Evolutionary conservation across 2,113 vertebrate genomes (phyloP), one percentile per base, ranked within the genome.

Genomic region (Neomonachus schauinslandi): DNA sequence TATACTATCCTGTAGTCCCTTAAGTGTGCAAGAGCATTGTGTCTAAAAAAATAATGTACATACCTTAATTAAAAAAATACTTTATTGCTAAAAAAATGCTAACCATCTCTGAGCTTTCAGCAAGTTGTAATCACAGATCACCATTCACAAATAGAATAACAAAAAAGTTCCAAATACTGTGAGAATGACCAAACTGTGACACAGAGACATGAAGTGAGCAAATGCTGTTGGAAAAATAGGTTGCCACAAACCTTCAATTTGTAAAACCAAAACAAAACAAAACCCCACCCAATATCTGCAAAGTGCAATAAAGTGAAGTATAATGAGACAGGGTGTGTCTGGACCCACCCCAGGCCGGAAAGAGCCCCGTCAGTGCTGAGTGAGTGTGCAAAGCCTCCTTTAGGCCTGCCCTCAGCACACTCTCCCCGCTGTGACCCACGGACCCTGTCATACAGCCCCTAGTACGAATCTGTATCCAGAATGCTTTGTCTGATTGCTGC

Each of bases 401-500:
- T 0, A 9, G 5, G 1, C 24, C 26, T 1, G 19, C 15, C 46
- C 84, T 57, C 31, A 6, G 10, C 1, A 2, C 2, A 1, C 74
- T 42, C 57, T 5, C 8, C 31, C n/a, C 1, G 3, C 3, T 24
- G 7, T 1, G 28, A 36, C 11, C 39, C 31, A 15, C 51, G 19
- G 24, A 7, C 14, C 15, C 74, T 28, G 42, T 46, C 74, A 0
- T 4, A 24, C 28, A n/a, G 39, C 13, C 61, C 18, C 10, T 49
- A 42, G 65, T 33, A 24, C 11, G 61, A 26, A 16, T 61, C 28
- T 0, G 5, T 10, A 76, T 15, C 71, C 36, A 22, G 49, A 67
- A 84, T 7, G 39, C 65, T 36, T 14, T 42, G 9, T 72, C 33
- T 1, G 12, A 11, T 13, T 15, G 51, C 46, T 94, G 53, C 77